These are phyloP conservation scores for Habropoda laboriosa DNA, from an alignment of 1,140 invertebrate species.

Conservation along the genomic window DNA sequence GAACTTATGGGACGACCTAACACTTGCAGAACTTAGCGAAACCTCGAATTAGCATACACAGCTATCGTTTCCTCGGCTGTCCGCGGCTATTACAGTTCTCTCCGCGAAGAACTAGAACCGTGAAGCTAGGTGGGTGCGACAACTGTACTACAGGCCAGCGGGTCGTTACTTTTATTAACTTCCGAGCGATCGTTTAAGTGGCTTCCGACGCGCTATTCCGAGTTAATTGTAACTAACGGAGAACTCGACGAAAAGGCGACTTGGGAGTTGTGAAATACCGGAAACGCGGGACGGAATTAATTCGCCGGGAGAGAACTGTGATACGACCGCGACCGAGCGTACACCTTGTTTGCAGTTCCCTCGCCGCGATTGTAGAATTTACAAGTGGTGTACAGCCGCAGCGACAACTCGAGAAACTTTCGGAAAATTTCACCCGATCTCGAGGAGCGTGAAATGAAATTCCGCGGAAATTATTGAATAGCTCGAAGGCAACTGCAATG, in stretches of 20 bases:
- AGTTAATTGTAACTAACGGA: slow-evolving; percentile 24
- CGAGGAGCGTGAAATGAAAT: slow-evolving; percentile 24
- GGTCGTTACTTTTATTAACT: slow-evolving; percentile 35
- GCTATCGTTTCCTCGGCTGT: neutral
- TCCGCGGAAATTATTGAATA: slow-evolving; percentile 28
- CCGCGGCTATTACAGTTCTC: neutral
- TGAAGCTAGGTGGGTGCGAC: neutral
- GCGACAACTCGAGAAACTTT: slow-evolving; percentile 4
- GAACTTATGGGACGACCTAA: no score
- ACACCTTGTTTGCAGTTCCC: slow-evolving; percentile 15
- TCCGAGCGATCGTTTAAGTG: neutral
- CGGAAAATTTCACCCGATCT: neutral
- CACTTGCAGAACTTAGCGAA: no score
- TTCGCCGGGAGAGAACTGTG: neutral
- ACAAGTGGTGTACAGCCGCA: neutral
- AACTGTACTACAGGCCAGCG: neutral
- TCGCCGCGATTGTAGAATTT: slow-evolving; percentile 14
- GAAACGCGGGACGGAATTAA: slow-evolving; percentile 18
- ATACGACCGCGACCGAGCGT: slow-evolving; percentile 21
- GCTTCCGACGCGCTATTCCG: slow-evolving; percentile 8
- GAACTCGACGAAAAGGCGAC: neutral
- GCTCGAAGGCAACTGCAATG: neutral
- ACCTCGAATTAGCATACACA: no score
- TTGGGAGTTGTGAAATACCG: neutral
- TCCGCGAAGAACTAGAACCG: neutral